Conservation (phyloP, 1,140 invertebrate genomes). For the Nasonia vitripennis region DNA sequence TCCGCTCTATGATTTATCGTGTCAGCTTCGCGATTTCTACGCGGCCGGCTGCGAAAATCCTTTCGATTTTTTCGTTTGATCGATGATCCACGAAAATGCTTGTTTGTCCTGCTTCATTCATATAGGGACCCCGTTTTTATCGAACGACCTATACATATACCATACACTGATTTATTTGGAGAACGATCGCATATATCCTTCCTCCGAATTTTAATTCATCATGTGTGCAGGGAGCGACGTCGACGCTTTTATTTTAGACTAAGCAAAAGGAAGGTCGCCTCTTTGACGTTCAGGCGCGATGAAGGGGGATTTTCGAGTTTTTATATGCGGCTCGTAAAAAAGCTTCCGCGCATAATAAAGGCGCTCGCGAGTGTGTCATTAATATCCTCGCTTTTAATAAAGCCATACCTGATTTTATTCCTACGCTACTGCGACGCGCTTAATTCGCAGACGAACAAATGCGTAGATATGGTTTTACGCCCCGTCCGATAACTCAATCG, state of each 20-base stretch:
- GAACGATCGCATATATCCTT: too few species aligned
- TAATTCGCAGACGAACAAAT: not conserved
- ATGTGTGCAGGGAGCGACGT: too few species aligned
- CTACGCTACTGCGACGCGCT: too few species aligned
- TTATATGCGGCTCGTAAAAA: not conserved
- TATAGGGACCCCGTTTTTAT: conserved; percentile 32
- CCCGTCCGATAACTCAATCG: not conserved
- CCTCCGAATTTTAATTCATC: too few species aligned
- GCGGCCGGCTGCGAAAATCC: not conserved
- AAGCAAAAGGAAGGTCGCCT: not conserved
- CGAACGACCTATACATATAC: conserved; percentile 52
- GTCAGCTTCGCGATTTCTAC: too few species aligned
- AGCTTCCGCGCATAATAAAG: not conserved
- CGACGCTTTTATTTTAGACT: not conserved
- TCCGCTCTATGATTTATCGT: not conserved
- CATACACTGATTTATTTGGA: too few species aligned
- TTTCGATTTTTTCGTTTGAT: not conserved
- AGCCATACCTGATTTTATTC: too few species aligned
- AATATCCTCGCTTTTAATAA: not conserved
- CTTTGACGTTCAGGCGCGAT: not conserved
- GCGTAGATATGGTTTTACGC: not conserved
- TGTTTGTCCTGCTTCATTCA: not conserved
- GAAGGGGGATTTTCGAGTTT: not conserved
- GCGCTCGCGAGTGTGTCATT: not conserved
- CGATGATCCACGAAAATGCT: not conserved